Base-by-base conservation (phyloP, 30 jellyfish, hydroid and myxozoan species). In the Clytia hemisphaerica region DNA sequence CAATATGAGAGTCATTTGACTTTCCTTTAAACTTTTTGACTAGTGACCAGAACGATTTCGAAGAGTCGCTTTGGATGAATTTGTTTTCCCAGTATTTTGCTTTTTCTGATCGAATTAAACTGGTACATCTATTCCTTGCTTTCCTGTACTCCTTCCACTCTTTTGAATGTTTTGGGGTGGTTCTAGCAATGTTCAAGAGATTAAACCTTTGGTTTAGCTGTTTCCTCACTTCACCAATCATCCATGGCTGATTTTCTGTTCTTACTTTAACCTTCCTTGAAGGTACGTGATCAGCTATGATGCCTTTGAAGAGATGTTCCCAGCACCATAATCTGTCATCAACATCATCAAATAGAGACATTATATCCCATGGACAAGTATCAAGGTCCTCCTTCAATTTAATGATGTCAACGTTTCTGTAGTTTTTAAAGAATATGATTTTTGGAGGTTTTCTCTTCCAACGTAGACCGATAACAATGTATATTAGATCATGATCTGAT, bases 221-320 rank as follows among this genome's bases (percentile, higher is more conserved):
- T 40, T 44, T 58, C 28, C 76, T 25, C 3, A 70, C 40, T 18
- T 71, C 24, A 46, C 62, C n/a, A n/a, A n/a, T n/a, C n/a, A n/a
- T n/a, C n/a, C n/a, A n/a, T n/a, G n/a, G n/a, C n/a, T n/a, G n/a
- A 26, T 76, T 73, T 19, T 37, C 34, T 2, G 78, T 55, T 31
- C 78, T 73, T 40, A 73, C 78, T 57, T 73, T 73, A 55, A 76
- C 85, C 34, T 73, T 73, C 26, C 85, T 73, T 1, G 38, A 18
- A 21, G 37, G 57, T 4, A 34, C 34, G 59, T 73, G 85, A 4
- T 3, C 27, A 44, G 32, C 40, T 1, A 73, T 37, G 3, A 73
- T 57, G 22, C 12, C 47, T 25, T 73, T 73, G 55, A 1, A 73
- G 85, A 73, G 85, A 44, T 58, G 33, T 44, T 73, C 85, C 85